Base-by-base conservation (phyloP, 1,140 invertebrate genomes). In the Riptortus pedestris region DNA sequence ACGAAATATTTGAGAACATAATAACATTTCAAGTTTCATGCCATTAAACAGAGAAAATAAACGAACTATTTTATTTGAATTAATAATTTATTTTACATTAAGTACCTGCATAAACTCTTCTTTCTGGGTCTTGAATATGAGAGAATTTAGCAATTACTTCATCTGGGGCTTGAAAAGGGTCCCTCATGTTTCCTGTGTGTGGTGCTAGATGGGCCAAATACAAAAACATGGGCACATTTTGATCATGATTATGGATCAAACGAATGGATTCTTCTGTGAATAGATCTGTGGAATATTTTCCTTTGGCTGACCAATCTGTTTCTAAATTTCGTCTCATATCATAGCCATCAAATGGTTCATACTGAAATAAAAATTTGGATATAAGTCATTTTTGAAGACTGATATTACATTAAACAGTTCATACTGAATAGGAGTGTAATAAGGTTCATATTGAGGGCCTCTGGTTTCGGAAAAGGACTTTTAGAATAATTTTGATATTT, bases 101-200 rank as follows among this genome's bases (percentile, higher is more conserved):
- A n/a, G n/a, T 73, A 89, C 87, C 87, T 60, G 90, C 90, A 77
- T 88, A 93, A 52, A 82, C 81, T 71, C 87, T 78, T 64, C 91
- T 76, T 60, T 85, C 78, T 7, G 79, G 76, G 71, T 91, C 83
- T 58, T 82, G 73, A 16, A 96, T 91, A 67, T 92, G 81, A 0
- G 75, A 67, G 75, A 91, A 93, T 65, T 83, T 80, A 9, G 84
- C 76, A 0, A 93, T 76, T 68, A 83, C 81, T 65, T 87, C 83
- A 7, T 82, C 77, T 0, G 89, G 87, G 0, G 91, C 89, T 76
- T 93, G 87, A 22, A 94, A 74, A 0, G 83, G 80, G 48, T 84
- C 75, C 28, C 81, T 79, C 0, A 75, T 73, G 70, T 86, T 86
- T 5, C 80, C 89, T 0, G 84, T 80, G 72, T 94, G 91, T 0